Conservation (phyloP, 1,140 invertebrate genomes). For the Leptinotarsa defecta region DNA sequence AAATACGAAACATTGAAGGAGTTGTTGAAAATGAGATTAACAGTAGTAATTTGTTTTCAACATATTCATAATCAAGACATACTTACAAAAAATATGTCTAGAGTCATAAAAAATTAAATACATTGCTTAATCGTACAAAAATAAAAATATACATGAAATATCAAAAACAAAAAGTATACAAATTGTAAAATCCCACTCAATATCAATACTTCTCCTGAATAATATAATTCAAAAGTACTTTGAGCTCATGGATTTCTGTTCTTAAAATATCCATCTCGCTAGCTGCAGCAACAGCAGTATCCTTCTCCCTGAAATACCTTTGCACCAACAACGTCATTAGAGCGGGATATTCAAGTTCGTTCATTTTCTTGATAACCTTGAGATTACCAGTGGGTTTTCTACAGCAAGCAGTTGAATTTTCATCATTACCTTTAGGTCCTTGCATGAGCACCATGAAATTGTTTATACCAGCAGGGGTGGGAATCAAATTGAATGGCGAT, state of each 20-base stretch:
- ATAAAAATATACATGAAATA: no score
- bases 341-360: constrained; percentile 55
- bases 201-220: constrained; percentile 32
- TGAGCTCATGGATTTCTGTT: constrained; percentile 52
- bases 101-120: no score
- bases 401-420: constrained; percentile 33
- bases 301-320: constrained; percentile 61
- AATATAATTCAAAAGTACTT: constrained; percentile 44
- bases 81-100: no score
- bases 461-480: constrained; percentile 58
- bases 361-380: constrained; percentile 25
- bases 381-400: not conserved
- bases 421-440: constrained; percentile 27
- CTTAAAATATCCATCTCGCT: constrained; percentile 51
- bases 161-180: no score
- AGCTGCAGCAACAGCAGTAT: constrained; percentile 39
- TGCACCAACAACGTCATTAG: constrained; percentile 61
- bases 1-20: no score
- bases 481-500: constrained; percentile 63
- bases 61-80: no score
- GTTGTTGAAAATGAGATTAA: no score
- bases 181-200: no score
- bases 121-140: no score
- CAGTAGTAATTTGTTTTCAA: no score
- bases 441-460: constrained; percentile 58